phyloP scores from a whole-genome alignment of 1,140 invertebrate species.

The Drosophila biarmipes region DNA sequence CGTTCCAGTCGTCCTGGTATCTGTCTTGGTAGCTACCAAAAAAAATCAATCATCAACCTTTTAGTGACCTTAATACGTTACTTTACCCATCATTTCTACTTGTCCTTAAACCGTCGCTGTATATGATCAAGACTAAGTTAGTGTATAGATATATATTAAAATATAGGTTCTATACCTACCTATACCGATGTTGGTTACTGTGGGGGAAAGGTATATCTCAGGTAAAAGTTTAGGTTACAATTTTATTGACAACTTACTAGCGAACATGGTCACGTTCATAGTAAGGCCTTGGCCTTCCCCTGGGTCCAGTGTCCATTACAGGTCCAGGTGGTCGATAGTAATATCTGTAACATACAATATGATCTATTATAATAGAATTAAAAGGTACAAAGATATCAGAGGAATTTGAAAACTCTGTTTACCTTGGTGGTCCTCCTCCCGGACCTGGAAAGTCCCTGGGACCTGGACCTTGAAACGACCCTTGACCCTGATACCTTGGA shows the following conservation, averaged over 20 bases:
- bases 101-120: not conserved
- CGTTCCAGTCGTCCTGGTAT: not conserved
- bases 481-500: not conserved
- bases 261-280: not conserved
- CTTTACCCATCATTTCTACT: slow-evolving; percentile 4
- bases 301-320: not conserved
- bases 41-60: not conserved
- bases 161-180: not conserved
- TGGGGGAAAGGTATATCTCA: too few species aligned
- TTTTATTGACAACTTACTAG: slow-evolving; percentile 1
- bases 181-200: not conserved
- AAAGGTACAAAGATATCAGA: not conserved
- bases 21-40: not conserved
- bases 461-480: not conserved
- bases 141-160: not conserved
- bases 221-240: not conserved
- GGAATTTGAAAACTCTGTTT: not conserved
- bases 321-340: slow-evolving; percentile 10
- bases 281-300: not conserved
- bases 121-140: not conserved
- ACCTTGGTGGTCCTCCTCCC: not conserved
- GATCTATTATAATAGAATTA: not conserved
- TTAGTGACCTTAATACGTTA: not conserved
- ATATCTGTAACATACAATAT: not conserved
- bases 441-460: not conserved